Evolutionary conservation across 2,113 vertebrate species (phyloP).

Genomic region (Zosterops borbonicus): DNA sequence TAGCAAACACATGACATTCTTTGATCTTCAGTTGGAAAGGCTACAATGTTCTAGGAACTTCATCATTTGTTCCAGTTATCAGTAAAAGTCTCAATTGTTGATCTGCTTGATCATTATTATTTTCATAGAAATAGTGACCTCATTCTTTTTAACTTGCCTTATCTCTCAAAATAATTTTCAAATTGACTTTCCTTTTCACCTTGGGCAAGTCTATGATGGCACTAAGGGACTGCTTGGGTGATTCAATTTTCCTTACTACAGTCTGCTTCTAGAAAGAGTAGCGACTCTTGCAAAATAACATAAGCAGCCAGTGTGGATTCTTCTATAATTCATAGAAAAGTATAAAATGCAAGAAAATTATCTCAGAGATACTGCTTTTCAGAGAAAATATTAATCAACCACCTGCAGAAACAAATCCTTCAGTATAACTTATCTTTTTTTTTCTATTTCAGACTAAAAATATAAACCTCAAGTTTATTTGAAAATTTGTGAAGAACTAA

Average conservation of each 20-base stretch:
- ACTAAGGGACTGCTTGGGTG: background rate
- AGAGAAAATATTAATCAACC: background rate
- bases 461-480: background rate
- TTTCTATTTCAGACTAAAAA: background rate
- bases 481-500: background rate
- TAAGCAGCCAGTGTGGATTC: background rate
- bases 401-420: background rate
- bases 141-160: background rate
- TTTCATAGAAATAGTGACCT: background rate
- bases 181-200: background rate
- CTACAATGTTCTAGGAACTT: background rate
- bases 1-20: background rate
- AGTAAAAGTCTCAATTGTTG: background rate
- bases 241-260: background rate
- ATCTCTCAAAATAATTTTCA: background rate
- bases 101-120: background rate
- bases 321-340: background rate
- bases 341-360: background rate
- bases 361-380: background rate
- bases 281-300: background rate
- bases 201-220: background rate
- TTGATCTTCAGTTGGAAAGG: background rate
- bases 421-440: background rate
- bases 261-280: background rate
- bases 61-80: background rate